Evolutionary conservation across 2,888 invertebrate genomes (phyloP).

Genomic region (Nymphalis polychloros): DNA sequence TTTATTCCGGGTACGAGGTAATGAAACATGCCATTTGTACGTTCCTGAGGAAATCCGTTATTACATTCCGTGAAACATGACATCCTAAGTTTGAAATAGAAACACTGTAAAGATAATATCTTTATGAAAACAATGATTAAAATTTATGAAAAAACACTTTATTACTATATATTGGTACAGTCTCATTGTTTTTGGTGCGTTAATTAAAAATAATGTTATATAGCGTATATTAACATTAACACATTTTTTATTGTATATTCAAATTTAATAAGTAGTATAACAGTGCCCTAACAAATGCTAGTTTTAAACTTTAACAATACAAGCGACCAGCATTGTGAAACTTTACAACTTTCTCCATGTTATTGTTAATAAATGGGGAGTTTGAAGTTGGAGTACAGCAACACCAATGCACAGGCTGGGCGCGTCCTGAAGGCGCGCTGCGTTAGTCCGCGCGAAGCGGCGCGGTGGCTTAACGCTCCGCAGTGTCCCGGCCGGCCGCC

Average conservation of each 20-base stretch:
- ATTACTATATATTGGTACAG: too few species aligned
- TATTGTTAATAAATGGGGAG: conserved; percentile 27
- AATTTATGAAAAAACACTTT: too few species aligned
- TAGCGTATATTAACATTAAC: too few species aligned
- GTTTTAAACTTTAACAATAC: conserved; percentile 12
- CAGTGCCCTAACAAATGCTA: neutral
- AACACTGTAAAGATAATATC: neutral
- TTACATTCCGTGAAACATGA: conserved; percentile 27
- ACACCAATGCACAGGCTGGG: conserved; percentile 46
- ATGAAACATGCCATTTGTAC: conserved; percentile 39
- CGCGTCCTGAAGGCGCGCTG: conserved; percentile 48
- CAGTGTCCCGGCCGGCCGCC: conserved; percentile 62
- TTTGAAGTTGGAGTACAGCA: conserved; percentile 44
- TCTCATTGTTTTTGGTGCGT: too few species aligned
- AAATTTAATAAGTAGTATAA: neutral
- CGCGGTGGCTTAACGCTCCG: conserved; percentile 60
- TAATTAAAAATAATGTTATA: too few species aligned
- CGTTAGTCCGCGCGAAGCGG: conserved; percentile 75
- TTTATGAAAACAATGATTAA: too few species aligned
- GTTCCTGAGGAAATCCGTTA: conserved; percentile 39
- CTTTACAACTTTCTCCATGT: conserved; percentile 4
- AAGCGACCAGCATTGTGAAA: conserved; percentile 10
- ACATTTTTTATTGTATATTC: too few species aligned
- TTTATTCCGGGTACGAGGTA: conserved; percentile 42
- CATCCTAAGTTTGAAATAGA: conserved; percentile 12